phyloP scores from a whole-genome alignment of 2,113 vertebrate genomes.

The Hiodon tergisus region DNA sequence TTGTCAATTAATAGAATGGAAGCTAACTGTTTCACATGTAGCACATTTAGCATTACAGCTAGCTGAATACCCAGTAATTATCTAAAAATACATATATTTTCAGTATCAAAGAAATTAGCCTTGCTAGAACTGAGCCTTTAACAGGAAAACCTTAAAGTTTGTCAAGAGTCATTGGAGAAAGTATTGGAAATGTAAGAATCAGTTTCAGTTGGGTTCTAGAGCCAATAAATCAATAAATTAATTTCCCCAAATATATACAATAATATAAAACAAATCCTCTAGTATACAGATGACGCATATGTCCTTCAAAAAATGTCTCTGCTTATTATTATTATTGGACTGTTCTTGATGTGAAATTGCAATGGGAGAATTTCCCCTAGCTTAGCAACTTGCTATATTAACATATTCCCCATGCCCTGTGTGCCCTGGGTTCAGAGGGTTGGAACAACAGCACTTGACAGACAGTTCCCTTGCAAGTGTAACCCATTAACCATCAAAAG shows the following conservation, averaged over 20 bases:
- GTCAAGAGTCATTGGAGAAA: neutral
- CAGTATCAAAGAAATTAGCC: too few relatives aligned
- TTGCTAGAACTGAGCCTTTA: too few relatives aligned
- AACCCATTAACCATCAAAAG: constrained; percentile 40
- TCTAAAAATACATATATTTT: too few relatives aligned
- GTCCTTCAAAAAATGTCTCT: neutral
- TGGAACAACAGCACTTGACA: constrained; percentile 38
- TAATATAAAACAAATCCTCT: neutral
- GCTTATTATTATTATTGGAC: neutral
- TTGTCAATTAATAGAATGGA: too few relatives aligned
- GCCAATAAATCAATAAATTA: neutral
- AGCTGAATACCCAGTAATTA: too few relatives aligned
- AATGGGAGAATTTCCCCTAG: too few relatives aligned
- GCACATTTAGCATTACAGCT: too few relatives aligned
- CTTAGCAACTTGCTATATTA: constrained; percentile 22
- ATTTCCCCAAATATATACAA: too few relatives aligned
- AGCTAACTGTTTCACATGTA: too few relatives aligned
- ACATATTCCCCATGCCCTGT: constrained; percentile 34
- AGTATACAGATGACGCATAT: neutral
- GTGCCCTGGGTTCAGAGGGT: constrained; percentile 13
- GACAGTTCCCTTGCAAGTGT: constrained; percentile 21
- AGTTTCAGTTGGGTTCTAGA: neutral
- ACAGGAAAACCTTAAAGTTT: neutral
- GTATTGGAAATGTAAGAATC: neutral
- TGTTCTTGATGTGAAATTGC: too few relatives aligned